phyloP scores from a whole-genome alignment of 1,140 invertebrate species.

The Neoseiulus cucumeris region DNA sequence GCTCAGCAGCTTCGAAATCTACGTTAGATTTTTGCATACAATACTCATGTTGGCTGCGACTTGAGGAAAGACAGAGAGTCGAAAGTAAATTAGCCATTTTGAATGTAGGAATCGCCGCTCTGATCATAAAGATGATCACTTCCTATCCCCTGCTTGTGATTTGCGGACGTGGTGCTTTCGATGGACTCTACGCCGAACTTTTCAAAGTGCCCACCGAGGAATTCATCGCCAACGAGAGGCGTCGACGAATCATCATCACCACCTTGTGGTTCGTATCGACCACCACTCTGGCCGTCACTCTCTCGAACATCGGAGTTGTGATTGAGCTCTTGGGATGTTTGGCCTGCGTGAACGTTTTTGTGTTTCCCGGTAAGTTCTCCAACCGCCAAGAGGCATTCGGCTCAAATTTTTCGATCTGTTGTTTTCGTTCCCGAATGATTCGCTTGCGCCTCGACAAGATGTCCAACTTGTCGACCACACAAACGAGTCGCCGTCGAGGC shows the following conservation, averaged over 20 bases:
- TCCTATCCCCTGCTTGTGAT: slow-evolving; percentile 50
- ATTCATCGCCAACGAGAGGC: slow-evolving; percentile 24
- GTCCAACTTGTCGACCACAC: too few relatives aligned
- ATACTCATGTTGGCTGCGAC: too few relatives aligned
- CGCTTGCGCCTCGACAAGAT: too few relatives aligned
- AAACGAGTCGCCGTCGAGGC: too few relatives aligned
- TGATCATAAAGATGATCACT: slow-evolving; percentile 45
- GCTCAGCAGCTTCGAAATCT: too few relatives aligned
- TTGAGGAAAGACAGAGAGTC: too few relatives aligned
- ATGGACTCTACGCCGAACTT: slow-evolving; percentile 28
- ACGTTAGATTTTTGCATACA: too few relatives aligned
- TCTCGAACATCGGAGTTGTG: slow-evolving; percentile 43
- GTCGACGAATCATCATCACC: slow-evolving; percentile 31
- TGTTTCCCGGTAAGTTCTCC: slow-evolving; percentile 36
- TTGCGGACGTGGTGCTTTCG: slow-evolving; percentile 37
- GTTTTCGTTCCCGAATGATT: too few relatives aligned
- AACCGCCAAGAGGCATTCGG: too few relatives aligned
- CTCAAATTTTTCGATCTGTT: too few relatives aligned
- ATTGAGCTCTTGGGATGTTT: slow-evolving; percentile 43
- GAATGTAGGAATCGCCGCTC: slow-evolving; percentile 32
- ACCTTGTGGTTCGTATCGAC: slow-evolving; percentile 38
- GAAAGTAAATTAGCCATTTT: too few relatives aligned
- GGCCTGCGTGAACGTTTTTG: slow-evolving; percentile 44
- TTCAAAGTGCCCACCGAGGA: slow-evolving; percentile 22
- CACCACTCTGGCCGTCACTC: slow-evolving; percentile 37